phyloP scores from a whole-genome alignment of 1,140 invertebrate species.

The Ganaspis sp. region DNA sequence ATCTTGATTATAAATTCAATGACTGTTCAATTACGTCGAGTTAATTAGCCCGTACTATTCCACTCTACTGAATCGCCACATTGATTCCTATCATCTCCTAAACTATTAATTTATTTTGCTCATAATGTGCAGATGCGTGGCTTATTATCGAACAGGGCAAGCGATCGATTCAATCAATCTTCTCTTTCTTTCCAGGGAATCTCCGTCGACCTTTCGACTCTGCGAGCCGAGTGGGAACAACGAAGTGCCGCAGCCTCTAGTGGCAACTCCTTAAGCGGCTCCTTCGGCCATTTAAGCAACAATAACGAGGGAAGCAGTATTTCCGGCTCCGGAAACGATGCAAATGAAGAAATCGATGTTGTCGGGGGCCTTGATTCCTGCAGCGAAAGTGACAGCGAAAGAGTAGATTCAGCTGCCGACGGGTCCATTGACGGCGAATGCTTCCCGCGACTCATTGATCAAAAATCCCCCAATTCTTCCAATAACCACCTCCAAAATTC shows the following conservation, averaged over 20 bases:
- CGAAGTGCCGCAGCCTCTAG: constrained; percentile 75
- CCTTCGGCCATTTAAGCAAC: constrained; percentile 71
- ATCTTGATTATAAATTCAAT: constrained; percentile 11
- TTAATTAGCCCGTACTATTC: background rate
- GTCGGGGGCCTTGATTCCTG: constrained; percentile 81
- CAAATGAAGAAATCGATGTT: constrained; percentile 86
- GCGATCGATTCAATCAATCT: constrained; percentile 14
- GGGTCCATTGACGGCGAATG: constrained; percentile 77
- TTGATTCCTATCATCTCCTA: background rate
- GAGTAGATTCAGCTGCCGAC: constrained; percentile 80
- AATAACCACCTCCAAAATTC: constrained; percentile 48
- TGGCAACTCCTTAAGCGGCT: constrained; percentile 57
- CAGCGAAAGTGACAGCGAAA: constrained; percentile 79
- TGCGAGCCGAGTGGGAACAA: constrained; percentile 87
- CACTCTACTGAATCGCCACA: background rate
- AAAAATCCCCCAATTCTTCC: constrained; percentile 34
- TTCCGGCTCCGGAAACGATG: constrained; percentile 84
- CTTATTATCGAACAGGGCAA: background rate
- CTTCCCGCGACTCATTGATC: constrained; percentile 58
- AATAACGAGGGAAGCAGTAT: constrained; percentile 80
- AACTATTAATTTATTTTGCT: constrained; percentile 18
- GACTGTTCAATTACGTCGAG: background rate
- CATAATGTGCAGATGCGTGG: background rate
- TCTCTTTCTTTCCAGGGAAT: constrained; percentile 79
- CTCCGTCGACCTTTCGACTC: constrained; percentile 89